Evolutionary conservation across 2,888 invertebrate genomes (phyloP), one percentile per base, ranked within the genome.

Genomic region (Drosophila tanythrix): DNA sequence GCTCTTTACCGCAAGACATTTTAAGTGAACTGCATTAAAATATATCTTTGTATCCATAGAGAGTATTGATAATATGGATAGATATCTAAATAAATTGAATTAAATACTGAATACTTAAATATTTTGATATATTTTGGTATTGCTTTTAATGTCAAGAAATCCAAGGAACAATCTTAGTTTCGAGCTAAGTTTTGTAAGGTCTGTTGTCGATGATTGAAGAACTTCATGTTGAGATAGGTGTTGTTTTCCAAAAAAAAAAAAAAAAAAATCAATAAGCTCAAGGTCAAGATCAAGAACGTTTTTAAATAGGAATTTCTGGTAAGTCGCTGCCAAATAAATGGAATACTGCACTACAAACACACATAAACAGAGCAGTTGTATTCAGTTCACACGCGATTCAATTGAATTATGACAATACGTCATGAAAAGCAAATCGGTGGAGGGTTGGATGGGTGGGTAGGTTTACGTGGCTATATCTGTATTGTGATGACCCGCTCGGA

Each of bases 381-480:
- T 38, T 29, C 33, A 11, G 33, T 74, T 79, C 80, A 85, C 88
- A 88, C 88, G 87, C 84, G 73, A 76, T 75, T 70, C 27, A 62
- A 73, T 64, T 62, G 25, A 70, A 76, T 65, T 63, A 56, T 50
- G 64, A 25, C 21, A 35, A 21, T 15, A 36, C 63, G 33, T 29
- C 25, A n/a, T 25, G 27, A 29, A 21, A 29, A 18, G n/a, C 29
- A 13, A 29, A n/a, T 8, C 25, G 27, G 25, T 29, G 10, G 27
- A 10, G 10, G 36, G 11, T 18, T 31, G 2, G 27, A n/a, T 31
- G 25, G 31, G 8, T 25, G 18, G 33, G 3, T 18, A 11, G n/a
- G n/a, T 48, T 27, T 53, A 25, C 27, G 7, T 61, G 29, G 25
- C 38, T 52, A 55, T 27, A n/a, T 36, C 25, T 10, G 4, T 21